Evolutionary conservation across 2,888 invertebrate species (phyloP), one percentile per base, ranked within the genome.

Genomic region (Cecidostiba fungosa): DNA sequence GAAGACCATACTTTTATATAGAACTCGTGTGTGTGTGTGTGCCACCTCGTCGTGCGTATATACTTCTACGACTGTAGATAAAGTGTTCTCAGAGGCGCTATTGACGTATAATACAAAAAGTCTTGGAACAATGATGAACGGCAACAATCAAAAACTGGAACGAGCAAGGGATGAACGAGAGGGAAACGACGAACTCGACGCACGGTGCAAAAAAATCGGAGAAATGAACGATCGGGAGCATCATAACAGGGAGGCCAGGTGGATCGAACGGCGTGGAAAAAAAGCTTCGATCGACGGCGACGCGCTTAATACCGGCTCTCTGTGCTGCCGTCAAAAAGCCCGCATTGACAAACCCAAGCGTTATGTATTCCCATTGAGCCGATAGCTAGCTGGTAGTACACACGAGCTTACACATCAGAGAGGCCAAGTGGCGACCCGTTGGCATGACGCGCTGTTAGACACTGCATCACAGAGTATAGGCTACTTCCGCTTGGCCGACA

Each of bases 401-500:
- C 32, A 54, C 8, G 54, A 54, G 54, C 54, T 54, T 54, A 23
- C 62, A 62, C 3, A 23, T n/a, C 19, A 59, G 62, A 26, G 62
- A 26, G 62, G 29, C 26, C 8, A 66, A 66, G 26, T 26, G 29
- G 62, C 26, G 14, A 14, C 12, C 14, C 26, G 29, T 6, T 19
- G 19, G 54, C 54, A n/a, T 12, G 70, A 32, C 72, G 39, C 43
- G 73, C 26, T 26, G 73, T 36, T 76, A 76, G n/a, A 32, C 32
- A 10, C 50, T 14, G 47, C 47, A n/a, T n/a, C 73, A 54, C 19
- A 76, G 29, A 54, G 54, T 29, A 29, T 19, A 43, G 26, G 70
- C 82, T 62, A 77, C 77, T 83, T 83, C 77, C 77, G 76, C 69
- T 69, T n/a, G 59, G 69, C n/a, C 73, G 77, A 73, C 62, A n/a